Conservation (phyloP, 1,140 invertebrate genomes). For the Colletes gigas region DNA sequence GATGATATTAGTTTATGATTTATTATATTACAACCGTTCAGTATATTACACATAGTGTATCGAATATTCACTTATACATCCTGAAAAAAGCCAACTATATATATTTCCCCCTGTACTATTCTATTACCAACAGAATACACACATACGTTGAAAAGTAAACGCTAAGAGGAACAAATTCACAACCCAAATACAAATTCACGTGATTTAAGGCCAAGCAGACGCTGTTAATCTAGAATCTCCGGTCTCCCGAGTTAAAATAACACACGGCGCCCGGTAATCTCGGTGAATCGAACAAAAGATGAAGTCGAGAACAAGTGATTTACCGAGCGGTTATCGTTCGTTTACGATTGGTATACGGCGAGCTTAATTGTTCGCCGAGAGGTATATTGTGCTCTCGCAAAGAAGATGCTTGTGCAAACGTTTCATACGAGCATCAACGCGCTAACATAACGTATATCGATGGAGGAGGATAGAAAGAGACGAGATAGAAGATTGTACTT, state of each 20-base stretch:
- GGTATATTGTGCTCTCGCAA: not conserved
- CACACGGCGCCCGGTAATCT: no score
- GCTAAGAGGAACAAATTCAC: no score
- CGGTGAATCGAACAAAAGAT: not conserved
- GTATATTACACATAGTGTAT: no score
- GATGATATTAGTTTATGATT: no score
- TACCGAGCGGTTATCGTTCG: not conserved
- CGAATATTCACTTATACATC: no score
- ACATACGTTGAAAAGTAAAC: no score
- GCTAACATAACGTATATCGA: not conserved
- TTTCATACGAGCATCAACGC: not conserved
- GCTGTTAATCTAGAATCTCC: no score
- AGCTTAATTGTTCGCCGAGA: not conserved
- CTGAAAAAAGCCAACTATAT: no score
- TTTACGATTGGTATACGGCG: not conserved
- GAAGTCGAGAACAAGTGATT: not conserved
- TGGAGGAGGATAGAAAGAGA: not conserved
- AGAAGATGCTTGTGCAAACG: not conserved
- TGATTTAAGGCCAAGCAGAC: not conserved
- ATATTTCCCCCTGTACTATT: no score
- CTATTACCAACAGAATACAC: no score
- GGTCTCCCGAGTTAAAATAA: not conserved
- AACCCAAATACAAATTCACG: not conserved
- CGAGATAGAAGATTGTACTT: constrained; percentile 23
- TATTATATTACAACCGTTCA: no score